Percentiles rank a stretch among this genome's conserved stretches.
Evolutionary conservation across 2,113 vertebrate species (phyloP).

Genomic region (Origma solitaria): DNA sequence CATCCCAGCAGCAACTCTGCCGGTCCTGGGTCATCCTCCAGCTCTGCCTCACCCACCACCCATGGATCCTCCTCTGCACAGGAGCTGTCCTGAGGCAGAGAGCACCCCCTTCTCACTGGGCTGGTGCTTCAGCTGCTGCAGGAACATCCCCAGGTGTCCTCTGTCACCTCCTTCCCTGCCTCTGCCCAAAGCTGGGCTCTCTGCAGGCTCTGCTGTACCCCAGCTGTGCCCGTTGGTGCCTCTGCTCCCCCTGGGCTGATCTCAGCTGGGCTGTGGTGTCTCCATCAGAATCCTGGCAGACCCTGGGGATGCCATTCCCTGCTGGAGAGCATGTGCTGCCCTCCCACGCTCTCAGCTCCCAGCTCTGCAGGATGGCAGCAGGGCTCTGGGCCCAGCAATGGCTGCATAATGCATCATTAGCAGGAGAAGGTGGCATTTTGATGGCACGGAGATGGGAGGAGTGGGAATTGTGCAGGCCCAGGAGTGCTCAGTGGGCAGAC

Average conservation of each 20-base stretch:
- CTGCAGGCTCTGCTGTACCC: not conserved
- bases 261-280: no score
- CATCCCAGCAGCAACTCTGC: not conserved
- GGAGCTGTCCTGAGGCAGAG: not conserved
- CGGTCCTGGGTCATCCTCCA: not conserved
- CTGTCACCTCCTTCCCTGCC: not conserved
- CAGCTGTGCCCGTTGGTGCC: not conserved
- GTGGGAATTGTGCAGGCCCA: conserved; percentile 40
- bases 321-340: not conserved
- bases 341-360: not conserved
- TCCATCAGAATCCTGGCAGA: not conserved
- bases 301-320: not conserved
- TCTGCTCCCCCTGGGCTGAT: not conserved
- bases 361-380: not conserved
- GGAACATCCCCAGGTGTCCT: not conserved
- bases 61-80: not conserved
- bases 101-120: not conserved
- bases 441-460: not conserved
- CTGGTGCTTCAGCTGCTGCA: not conserved
- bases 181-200: not conserved
- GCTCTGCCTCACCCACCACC: not conserved
- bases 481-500: conserved; percentile 17
- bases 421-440: conserved; percentile 2
- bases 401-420: not conserved
- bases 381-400: not conserved